Percentiles rank a stretch among this genome's conserved stretches.
phyloP scores from a whole-genome alignment of 2,797 vertebrate species.

The Danio jaintianensis region DNA sequence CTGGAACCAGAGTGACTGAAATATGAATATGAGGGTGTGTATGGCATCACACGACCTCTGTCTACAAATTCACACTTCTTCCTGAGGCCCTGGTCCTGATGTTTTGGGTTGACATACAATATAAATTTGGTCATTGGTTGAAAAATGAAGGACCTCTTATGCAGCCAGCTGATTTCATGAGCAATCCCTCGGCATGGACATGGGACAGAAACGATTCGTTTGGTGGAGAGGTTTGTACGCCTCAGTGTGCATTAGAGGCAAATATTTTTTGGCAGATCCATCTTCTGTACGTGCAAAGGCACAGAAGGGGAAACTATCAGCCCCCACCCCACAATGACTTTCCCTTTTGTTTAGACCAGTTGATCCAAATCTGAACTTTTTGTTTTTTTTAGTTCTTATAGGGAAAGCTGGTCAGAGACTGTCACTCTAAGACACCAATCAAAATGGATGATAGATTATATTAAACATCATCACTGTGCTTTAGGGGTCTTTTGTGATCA shows the following conservation, averaged over 20 bases:
- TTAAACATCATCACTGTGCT: not conserved
- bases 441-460: not conserved
- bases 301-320: constrained; percentile 75
- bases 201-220: not conserved
- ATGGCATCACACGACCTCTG: constrained; percentile 16
- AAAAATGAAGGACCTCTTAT: constrained; percentile 1
- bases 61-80: constrained; percentile 22
- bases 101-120: constrained; percentile 31
- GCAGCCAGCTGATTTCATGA: constrained; percentile 14
- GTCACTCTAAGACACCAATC: not conserved
- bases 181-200: not conserved
- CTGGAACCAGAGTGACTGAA: constrained; percentile 11
- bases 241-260: constrained; percentile 73
- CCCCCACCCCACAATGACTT: constrained; percentile 75
- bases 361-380: constrained; percentile 78
- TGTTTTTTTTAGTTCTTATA: constrained; percentile 69
- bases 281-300: constrained; percentile 72
- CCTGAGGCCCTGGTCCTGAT: not conserved
- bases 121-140: constrained; percentile 4
- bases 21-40: constrained; percentile 2
- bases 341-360: constrained; percentile 77
- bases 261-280: constrained; percentile 76
- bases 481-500: constrained; percentile 2
- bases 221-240: constrained; percentile 65
- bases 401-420: not conserved